Percentiles rank a stretch among this genome's conserved stretches.
Evolutionary conservation across 2,888 invertebrate species (phyloP).

Genomic region (Lasius platythorax): DNA sequence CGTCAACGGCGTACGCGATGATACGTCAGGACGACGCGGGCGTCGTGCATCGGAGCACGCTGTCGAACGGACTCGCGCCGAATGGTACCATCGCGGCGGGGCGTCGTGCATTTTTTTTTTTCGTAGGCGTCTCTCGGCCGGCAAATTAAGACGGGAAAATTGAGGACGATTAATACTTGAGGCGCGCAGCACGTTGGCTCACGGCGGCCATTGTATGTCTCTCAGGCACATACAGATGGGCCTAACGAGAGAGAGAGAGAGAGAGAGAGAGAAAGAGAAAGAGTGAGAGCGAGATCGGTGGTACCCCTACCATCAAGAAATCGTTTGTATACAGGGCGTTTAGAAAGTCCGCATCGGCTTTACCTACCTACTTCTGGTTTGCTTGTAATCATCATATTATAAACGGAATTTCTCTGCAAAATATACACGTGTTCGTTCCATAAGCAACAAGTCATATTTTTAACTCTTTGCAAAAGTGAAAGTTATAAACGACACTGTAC

Average conservation of each 20-base stretch:
- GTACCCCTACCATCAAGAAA: slow-evolving; percentile 59
- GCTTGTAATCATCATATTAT: neutral
- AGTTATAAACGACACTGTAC: neutral
- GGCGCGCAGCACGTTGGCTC: slow-evolving; percentile 74
- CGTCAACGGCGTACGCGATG: slow-evolving; percentile 31
- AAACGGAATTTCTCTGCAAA: neutral
- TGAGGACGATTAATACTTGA: slow-evolving; percentile 78
- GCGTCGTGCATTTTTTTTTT: slow-evolving; percentile 66
- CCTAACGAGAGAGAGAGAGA: slow-evolving; percentile 63
- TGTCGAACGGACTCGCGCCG: slow-evolving; percentile 61
- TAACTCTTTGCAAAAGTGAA: neutral
- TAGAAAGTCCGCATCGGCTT: slow-evolving; percentile 31
- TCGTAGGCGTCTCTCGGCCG: slow-evolving; percentile 68
- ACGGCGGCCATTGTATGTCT: slow-evolving; percentile 81
- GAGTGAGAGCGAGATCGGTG: slow-evolving; percentile 53
- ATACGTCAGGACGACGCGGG: slow-evolving; percentile 1
- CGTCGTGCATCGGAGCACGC: slow-evolving; percentile 47
- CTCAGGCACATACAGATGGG: slow-evolving; percentile 65
- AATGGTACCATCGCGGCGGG: slow-evolving; percentile 65
- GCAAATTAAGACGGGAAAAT: slow-evolving; percentile 74
- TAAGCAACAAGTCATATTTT: too few relatives aligned
- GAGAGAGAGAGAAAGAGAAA: neutral
- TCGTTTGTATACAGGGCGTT: slow-evolving; percentile 60
- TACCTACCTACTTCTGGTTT: neutral
- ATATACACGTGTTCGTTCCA: neutral